Conservation (phyloP, 2,113 vertebrate genomes). For the Machaerirhynchus nigripectus region DNA sequence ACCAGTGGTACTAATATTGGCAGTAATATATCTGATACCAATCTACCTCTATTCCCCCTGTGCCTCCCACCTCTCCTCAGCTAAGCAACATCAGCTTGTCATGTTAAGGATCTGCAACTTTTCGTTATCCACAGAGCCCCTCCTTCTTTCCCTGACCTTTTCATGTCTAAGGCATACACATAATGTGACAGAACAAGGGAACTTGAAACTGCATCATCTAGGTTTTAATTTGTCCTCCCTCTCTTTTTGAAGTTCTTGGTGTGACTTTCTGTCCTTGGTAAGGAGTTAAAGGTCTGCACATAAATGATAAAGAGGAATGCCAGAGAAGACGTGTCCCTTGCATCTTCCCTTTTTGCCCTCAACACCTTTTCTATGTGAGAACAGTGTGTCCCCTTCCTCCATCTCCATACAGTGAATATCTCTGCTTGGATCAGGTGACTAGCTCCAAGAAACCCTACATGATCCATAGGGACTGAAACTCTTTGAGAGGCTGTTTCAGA, state of each 20-base stretch:
- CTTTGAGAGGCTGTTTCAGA: background rate
- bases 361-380: background rate
- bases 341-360: background rate
- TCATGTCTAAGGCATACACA: background rate
- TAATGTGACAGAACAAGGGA: background rate
- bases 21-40: background rate
- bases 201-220: background rate
- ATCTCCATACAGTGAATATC: background rate
- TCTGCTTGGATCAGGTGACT: background rate
- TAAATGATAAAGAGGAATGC: background rate
- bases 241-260: background rate
- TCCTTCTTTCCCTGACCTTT: background rate
- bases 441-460: background rate
- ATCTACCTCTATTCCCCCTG: background rate
- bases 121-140: background rate
- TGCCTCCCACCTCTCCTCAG: background rate
- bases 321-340: background rate
- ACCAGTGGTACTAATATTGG: background rate
- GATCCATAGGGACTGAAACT: background rate
- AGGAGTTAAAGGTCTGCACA: background rate
- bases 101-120: background rate
- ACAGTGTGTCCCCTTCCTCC: background rate
- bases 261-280: background rate
- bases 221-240: background rate
- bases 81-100: background rate